Evolutionary conservation across 2,113 vertebrate genomes (phyloP).

Genomic region (Holacanthus passer): DNA sequence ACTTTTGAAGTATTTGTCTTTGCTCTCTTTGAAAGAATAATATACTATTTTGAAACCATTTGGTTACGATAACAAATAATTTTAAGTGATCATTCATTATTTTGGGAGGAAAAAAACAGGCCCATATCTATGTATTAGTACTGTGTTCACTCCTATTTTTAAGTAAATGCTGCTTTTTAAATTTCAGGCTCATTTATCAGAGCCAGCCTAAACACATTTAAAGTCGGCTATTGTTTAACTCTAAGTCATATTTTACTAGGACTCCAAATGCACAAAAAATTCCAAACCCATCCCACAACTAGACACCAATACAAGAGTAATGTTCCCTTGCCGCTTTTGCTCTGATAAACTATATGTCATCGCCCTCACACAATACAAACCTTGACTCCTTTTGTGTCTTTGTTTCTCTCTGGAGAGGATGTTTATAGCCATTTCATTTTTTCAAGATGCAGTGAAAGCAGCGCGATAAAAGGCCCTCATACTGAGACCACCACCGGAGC

Average conservation of each 20-base stretch:
- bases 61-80: conserved; percentile 17
- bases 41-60: conserved; percentile 26
- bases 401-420: conserved; percentile 58
- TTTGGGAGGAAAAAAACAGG: background rate
- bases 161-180: background rate
- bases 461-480: conserved; percentile 64
- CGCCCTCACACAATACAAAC: conserved; percentile 52
- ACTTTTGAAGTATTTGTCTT: conserved; percentile 44
- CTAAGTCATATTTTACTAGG: background rate
- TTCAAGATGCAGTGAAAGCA: conserved; percentile 69
- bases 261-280: background rate
- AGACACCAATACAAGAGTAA: background rate
- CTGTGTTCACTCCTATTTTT: background rate
- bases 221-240: background rate
- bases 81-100: background rate
- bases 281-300: background rate
- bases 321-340: conserved; percentile 31
- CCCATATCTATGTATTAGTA: background rate
- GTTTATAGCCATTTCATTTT: conserved; percentile 73
- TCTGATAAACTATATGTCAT: conserved; percentile 60
- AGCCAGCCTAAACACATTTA: background rate
- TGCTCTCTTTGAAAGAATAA: conserved; percentile 33
- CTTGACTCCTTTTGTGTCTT: conserved; percentile 53
- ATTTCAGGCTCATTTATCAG: background rate
- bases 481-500: conserved; percentile 75